A percentile compares a stretch with the other conserved stretches of the same genome.
These are phyloP conservation scores for Elachura formosa DNA, from an alignment of 2,113 vertebrate species.

Conservation along the genomic window DNA sequence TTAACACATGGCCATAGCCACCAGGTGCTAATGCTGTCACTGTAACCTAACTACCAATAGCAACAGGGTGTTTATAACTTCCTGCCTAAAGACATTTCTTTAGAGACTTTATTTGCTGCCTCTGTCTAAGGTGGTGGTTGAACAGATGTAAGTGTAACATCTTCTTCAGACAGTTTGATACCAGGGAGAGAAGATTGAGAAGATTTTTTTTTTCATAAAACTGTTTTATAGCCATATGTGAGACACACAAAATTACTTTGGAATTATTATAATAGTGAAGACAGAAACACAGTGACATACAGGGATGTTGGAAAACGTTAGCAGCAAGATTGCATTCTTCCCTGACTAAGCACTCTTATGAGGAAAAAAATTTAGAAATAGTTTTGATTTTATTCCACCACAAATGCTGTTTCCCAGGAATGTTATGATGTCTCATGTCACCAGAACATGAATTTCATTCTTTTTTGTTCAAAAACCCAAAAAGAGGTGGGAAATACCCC, in stretches of 20 bases:
- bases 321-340: not conserved
- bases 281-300: not conserved
- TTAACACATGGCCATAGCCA: not conserved
- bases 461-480: not conserved
- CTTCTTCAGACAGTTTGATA: not conserved
- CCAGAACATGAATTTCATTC: not conserved
- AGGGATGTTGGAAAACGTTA: not conserved
- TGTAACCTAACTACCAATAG: not conserved
- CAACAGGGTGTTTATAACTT: not conserved
- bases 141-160: not conserved
- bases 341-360: not conserved
- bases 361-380: not conserved
- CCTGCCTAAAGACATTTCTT: not conserved
- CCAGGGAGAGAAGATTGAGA: not conserved
- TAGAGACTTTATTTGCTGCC: not conserved
- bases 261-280: not conserved
- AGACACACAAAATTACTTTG: not conserved
- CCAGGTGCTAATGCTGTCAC: not conserved
- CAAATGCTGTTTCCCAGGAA: not conserved
- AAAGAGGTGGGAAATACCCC: not conserved
- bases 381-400: not conserved
- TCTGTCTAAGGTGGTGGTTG: not conserved
- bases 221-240: not conserved
- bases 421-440: not conserved
- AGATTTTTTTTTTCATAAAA: not conserved